Conservation (phyloP, 1,140 invertebrate genomes). For the Samia ricini region DNA sequence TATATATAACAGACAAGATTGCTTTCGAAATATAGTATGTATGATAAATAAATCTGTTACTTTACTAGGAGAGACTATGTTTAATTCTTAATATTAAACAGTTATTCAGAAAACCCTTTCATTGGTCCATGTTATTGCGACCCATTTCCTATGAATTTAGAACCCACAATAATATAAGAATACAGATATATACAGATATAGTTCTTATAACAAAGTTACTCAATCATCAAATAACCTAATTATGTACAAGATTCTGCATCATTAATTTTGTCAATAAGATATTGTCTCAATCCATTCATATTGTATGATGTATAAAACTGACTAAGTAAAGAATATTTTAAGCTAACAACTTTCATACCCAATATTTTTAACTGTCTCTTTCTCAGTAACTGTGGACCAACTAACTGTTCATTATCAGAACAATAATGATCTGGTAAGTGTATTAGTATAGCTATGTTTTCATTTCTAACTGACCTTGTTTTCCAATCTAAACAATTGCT, state of each 20-base stretch:
- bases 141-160: too few species aligned
- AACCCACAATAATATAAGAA: not conserved
- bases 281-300: constrained; percentile 42
- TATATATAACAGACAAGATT: too few species aligned
- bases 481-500: constrained; percentile 69
- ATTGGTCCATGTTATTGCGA: too few species aligned
- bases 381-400: constrained; percentile 82
- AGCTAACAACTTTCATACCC: constrained; percentile 81
- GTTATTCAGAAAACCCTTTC: too few species aligned
- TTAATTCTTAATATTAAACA: too few species aligned
- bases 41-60: too few species aligned
- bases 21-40: too few species aligned
- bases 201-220: too few species aligned
- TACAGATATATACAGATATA: too few species aligned
- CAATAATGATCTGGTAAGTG: constrained; percentile 84
- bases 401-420: constrained; percentile 73
- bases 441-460: constrained; percentile 79
- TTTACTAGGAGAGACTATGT: too few species aligned
- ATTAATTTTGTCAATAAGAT: constrained; percentile 39
- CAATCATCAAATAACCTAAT: too few species aligned
- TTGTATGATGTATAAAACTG: constrained; percentile 64
- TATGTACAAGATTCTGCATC: constrained; percentile 27
- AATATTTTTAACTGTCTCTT: constrained; percentile 80
- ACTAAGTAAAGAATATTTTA: constrained; percentile 78
- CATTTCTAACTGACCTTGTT: constrained; percentile 52